A percentile compares a stretch with the other conserved stretches of the same genome.
Conservation (phyloP, 2,113 vertebrate species). For the Pithys albifrons region DNA sequence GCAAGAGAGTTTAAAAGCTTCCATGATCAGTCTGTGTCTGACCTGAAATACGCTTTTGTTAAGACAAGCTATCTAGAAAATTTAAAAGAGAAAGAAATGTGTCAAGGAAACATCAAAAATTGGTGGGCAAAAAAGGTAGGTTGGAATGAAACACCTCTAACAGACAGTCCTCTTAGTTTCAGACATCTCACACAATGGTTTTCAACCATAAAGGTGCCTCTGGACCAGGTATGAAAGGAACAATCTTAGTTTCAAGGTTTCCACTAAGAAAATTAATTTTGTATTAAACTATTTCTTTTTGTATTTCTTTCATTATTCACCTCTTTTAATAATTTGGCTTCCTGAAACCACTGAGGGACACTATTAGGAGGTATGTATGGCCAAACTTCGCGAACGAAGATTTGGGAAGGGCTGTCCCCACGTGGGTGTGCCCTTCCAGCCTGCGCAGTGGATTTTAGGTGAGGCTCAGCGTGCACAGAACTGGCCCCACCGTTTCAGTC, state of each 20-base stretch:
- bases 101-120: conserved; percentile 38
- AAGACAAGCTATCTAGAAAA: conserved; percentile 54
- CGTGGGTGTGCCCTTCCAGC: no score
- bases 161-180: not conserved
- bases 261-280: not conserved
- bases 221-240: not conserved
- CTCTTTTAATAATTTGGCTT: not conserved
- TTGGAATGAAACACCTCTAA: not conserved
- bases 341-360: not conserved
- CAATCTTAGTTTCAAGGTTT: not conserved
- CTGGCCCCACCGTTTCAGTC: no score
- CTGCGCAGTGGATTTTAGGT: no score
- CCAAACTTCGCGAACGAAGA: no score
- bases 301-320: not conserved
- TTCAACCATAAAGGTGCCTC: not conserved
- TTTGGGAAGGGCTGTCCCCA: no score
- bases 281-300: not conserved
- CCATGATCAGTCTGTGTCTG: conserved; percentile 65
- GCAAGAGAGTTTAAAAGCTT: conserved; percentile 76
- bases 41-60: conserved; percentile 78
- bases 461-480: no score
- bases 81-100: conserved; percentile 53
- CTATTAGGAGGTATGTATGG: not conserved
- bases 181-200: not conserved
- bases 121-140: conserved; percentile 11